Evolutionary conservation across 2,797 vertebrate species (phyloP).

Genomic region (Megalops cyprinoides): DNA sequence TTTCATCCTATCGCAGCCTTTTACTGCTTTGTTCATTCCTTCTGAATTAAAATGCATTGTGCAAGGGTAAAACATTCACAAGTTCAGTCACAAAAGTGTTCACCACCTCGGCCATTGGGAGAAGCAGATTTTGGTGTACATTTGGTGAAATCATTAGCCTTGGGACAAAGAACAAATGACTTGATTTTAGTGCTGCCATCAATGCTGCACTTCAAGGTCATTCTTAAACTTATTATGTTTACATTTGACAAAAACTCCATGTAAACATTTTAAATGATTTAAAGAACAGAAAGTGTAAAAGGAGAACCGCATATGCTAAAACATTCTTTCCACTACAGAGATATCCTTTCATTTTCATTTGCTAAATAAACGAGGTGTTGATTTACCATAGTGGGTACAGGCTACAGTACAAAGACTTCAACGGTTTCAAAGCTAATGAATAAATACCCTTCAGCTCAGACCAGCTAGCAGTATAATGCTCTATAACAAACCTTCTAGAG

Average conservation of each 20-base stretch:
- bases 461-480: constrained; percentile 53
- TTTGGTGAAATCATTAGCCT: not conserved
- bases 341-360: constrained; percentile 29
- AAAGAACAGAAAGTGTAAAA: constrained; percentile 25
- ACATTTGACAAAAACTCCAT: too few relatives aligned
- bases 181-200: not conserved
- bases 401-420: not conserved
- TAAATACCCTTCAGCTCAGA: constrained; percentile 61
- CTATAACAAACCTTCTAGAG: constrained; percentile 11
- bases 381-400: constrained; percentile 35
- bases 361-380: constrained; percentile 33
- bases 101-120: not conserved
- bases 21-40: not conserved
- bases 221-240: too few relatives aligned
- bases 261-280: not conserved
- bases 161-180: not conserved
- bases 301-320: constrained; percentile 20
- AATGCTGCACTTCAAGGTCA: not conserved
- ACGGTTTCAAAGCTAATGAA: constrained; percentile 37
- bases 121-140: not conserved
- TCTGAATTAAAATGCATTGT: not conserved
- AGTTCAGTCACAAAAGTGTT: not conserved
- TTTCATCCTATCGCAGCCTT: not conserved
- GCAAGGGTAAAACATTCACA: too few relatives aligned
- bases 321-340: constrained; percentile 29